phyloP scores from a whole-genome alignment of 2,113 vertebrate genomes.

The Andinoacara biseriatus region DNA sequence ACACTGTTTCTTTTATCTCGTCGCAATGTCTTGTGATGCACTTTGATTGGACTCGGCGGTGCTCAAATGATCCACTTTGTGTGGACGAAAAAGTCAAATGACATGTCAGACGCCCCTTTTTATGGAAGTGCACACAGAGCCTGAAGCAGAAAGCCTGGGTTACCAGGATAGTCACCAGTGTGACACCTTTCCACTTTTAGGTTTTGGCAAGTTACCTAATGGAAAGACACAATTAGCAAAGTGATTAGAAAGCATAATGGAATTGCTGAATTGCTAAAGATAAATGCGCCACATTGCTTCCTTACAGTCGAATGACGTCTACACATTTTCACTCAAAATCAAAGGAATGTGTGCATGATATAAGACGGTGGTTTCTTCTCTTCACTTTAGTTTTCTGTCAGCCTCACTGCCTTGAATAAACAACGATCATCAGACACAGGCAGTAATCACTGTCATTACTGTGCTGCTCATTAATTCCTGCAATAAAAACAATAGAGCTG shows the following conservation, averaged over 20 bases:
- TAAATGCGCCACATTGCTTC: background rate
- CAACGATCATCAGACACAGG: background rate
- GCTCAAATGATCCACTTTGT: too few relatives aligned
- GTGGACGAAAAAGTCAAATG: background rate
- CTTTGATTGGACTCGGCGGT: background rate
- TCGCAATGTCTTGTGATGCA: background rate
- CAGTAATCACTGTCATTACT: background rate
- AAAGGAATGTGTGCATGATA: background rate
- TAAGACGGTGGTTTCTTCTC: background rate
- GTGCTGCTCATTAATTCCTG: background rate
- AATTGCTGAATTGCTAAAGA: background rate
- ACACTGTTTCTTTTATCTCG: background rate
- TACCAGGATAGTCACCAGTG: background rate
- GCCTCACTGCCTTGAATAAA: background rate
- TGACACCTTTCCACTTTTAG: background rate
- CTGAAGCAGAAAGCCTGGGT: background rate
- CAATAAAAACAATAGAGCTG: constrained; percentile 7
- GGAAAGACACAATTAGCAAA: background rate
- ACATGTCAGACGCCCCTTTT: background rate
- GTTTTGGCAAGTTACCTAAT: background rate
- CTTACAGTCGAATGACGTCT: background rate
- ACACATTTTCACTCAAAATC: background rate
- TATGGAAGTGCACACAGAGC: background rate
- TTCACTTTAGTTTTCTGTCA: background rate
- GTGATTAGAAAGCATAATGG: background rate